Evolutionary conservation across 2,888 invertebrate genomes (phyloP).

Genomic region (Itoplectis maculator): DNA sequence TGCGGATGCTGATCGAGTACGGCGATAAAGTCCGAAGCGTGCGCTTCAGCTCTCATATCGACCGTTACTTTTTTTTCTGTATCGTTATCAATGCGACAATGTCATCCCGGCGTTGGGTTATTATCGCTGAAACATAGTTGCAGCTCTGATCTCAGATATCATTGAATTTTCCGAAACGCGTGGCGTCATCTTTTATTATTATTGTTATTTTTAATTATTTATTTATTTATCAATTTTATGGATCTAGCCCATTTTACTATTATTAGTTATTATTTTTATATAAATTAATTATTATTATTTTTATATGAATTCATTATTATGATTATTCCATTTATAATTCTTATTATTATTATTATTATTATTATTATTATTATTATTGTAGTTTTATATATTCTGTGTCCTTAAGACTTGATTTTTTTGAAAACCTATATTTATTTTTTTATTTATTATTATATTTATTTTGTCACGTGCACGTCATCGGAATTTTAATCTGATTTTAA

Average conservation of each 20-base stretch:
- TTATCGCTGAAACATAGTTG: conserved; percentile 16
- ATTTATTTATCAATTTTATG: neutral
- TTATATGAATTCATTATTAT: too few relatives aligned
- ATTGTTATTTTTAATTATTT: neutral
- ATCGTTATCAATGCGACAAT: neutral
- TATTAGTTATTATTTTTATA: too few relatives aligned
- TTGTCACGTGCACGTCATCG: neutral
- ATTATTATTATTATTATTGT: neutral
- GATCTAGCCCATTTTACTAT: too few relatives aligned
- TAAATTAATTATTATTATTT: neutral
- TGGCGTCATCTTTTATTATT: conserved; percentile 1
- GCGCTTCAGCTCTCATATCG: too few relatives aligned
- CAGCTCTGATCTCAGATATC: conserved; percentile 2
- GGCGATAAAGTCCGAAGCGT: conserved; percentile 48
- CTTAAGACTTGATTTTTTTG: neutral
- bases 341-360: too few relatives aligned
- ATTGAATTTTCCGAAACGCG: conserved; percentile 16
- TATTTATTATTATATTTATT: neutral
- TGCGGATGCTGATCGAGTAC: conserved; percentile 54
- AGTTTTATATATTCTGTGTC: neutral
- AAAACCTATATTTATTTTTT: neutral
- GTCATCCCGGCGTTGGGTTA: conserved; percentile 2
- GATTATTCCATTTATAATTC: too few relatives aligned
- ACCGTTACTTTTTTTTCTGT: conserved; percentile 6
- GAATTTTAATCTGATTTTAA: neutral